Evolutionary conservation across 2,888 invertebrate genomes (phyloP).

Genomic region (Chrysopilus asiliformis): DNA sequence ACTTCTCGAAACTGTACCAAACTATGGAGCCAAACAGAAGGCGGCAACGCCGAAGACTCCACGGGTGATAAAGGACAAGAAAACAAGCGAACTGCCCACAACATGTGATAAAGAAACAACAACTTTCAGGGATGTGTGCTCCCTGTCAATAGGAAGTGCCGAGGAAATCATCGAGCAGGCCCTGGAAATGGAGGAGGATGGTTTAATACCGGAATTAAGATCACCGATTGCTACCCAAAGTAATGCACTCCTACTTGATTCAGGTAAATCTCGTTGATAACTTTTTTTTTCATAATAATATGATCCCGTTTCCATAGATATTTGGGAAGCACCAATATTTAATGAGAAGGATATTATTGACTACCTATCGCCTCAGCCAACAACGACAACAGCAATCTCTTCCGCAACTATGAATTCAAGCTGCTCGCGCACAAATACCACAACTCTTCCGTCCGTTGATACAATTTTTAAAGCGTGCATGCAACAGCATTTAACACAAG

Average conservation of each 20-base stretch:
- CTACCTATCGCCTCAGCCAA: conserved; percentile 8
- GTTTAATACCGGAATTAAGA: conserved; percentile 21
- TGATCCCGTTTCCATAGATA: too few relatives aligned
- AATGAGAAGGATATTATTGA: too few relatives aligned
- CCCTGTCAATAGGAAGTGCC: conserved; percentile 30
- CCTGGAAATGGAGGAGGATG: conserved; percentile 33
- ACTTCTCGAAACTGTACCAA: conserved; percentile 32
- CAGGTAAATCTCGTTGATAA: too few relatives aligned
- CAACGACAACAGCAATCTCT: conserved; percentile 14
- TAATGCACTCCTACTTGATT: not conserved
- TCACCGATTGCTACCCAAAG: conserved; percentile 5
- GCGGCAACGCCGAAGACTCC: conserved; percentile 13
- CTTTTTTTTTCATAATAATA: too few relatives aligned
- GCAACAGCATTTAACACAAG: too few relatives aligned
- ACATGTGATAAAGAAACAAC: conserved; percentile 11
- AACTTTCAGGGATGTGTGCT: conserved; percentile 27
- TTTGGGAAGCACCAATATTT: too few relatives aligned
- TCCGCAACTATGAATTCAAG: conserved; percentile 9
- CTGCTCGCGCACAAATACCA: conserved; percentile 17
- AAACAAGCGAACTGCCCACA: conserved; percentile 17
- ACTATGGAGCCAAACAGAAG: conserved; percentile 25
- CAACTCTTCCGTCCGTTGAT: conserved; percentile 32
- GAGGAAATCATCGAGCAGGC: conserved; percentile 36
- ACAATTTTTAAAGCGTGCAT: too few relatives aligned
- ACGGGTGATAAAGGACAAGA: conserved; percentile 15